These are phyloP conservation scores for Odontamblyopus lacepedii DNA, from an alignment of 2,797 vertebrate genomes.

Conservation along the genomic window DNA sequence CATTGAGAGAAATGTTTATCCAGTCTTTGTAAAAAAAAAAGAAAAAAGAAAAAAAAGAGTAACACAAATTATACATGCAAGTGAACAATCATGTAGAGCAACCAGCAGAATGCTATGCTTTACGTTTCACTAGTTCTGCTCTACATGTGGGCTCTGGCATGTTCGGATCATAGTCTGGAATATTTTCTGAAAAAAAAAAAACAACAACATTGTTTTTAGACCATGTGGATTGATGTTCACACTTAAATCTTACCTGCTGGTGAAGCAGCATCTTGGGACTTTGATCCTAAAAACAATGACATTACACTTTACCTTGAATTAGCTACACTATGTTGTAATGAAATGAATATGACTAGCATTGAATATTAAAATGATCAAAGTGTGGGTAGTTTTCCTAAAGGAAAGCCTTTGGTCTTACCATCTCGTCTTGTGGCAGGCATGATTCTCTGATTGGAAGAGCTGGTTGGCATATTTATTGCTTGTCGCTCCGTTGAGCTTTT, in stretches of 20 bases:
- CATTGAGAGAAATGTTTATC: conserved; percentile 59
- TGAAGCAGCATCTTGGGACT: conserved; percentile 15
- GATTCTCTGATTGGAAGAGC: conserved; percentile 36
- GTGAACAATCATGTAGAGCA: not conserved
- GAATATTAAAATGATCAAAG: not conserved
- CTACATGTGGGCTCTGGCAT: conserved; percentile 59
- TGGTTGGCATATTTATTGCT: conserved; percentile 47
- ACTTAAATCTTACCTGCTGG: conserved; percentile 21
- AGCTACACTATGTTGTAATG: not conserved
- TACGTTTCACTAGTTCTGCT: conserved; percentile 65
- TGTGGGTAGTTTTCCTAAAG: not conserved
- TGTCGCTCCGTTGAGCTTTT: conserved; percentile 20
- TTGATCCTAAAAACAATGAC: conserved; percentile 25
- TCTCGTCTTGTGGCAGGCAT: conserved; percentile 12
- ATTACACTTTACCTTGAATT: not conserved
- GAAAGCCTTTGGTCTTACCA: conserved; percentile 32
- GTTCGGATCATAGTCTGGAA: conserved; percentile 52
- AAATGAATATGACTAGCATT: not conserved
- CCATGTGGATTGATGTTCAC: not conserved
- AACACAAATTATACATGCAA: not conserved
- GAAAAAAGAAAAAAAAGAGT: conserved; percentile 3
- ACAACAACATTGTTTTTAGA: not conserved
- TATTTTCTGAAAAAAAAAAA: conserved; percentile 32
- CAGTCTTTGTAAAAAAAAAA: conserved; percentile 36
- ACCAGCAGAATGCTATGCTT: not conserved